Base-by-base conservation (phyloP, 2,113 vertebrate genomes). In the Salvelinus namaycush region DNA sequence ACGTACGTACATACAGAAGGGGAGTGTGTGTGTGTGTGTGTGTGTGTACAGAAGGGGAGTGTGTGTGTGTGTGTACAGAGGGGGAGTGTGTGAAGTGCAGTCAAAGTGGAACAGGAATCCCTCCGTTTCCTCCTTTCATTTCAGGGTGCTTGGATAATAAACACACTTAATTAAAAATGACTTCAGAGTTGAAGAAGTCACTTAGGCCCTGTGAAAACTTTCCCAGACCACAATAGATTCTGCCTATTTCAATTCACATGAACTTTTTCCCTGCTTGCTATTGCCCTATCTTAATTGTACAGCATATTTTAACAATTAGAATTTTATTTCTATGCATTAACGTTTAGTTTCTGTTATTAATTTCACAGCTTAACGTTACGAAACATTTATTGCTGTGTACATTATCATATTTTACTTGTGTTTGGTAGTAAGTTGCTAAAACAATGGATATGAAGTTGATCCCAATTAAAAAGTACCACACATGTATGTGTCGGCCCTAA, bases 91-190 rank as follows among this genome's bases (percentile, higher is more conserved):
- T 72, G 81, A 77, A 82, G 78, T 75, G 78, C 27, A 51, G 70
- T 72, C 76, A 81, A 87, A 89, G 83, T 86, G 87, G 83, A 87
- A 87, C 85, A 87, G 83, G 88, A 90, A 86, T 88, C 87, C 78
- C 34, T 90, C 78, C 79, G 86, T 89, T 90, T 92, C 90, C 90
- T 89, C 83, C 81, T 80, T 85, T 86, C 84, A 82, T 88, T 85
- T 83, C 79, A 73, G 81, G 89, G 83, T 86, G 77, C 85, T 89
- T 89, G 65, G 80, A 90, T 79, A 90, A 89, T 90, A 89, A 91
- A 90, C 85, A 86, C 73, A 87, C 79, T 90, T 90, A 90, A 90
- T 90, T 92, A 88, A 91, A 66, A 91, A 87, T 76, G 75, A 59
- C 81, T 81, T 84, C 81, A 84, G 82, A 88, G 86, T 89, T 89